Conservation (phyloP, 2,797 vertebrate genomes). For the Anas flavirostris region DNA sequence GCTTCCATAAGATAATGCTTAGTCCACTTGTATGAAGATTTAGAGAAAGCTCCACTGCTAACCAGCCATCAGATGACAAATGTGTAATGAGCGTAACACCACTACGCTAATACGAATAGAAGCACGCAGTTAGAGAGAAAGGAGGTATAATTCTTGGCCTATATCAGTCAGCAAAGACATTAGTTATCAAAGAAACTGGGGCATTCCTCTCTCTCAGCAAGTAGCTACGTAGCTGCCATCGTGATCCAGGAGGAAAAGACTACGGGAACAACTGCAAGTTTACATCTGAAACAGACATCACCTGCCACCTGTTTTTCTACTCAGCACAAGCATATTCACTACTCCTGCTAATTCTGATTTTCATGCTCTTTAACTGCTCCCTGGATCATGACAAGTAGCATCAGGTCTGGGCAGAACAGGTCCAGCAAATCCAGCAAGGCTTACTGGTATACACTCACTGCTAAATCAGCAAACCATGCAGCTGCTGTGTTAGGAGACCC, state of each 20-base stretch:
- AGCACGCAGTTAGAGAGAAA: neutral
- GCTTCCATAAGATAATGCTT: neutral
- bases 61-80: neutral
- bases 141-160: constrained; percentile 22
- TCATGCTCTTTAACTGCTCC: neutral
- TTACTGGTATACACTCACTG: neutral
- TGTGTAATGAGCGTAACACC: neutral
- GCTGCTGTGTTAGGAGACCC: neutral
- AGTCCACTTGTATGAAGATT: neutral
- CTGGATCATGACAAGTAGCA: neutral
- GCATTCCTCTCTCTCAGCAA: neutral
- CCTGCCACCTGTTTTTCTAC: neutral
- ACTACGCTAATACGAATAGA: neutral
- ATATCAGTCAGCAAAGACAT: constrained; percentile 24
- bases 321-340: neutral
- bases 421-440: constrained; percentile 6
- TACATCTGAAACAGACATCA: neutral
- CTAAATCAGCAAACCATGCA: constrained; percentile 26
- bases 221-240: neutral
- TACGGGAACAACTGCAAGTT: neutral
- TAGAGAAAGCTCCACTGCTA: neutral
- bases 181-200: constrained; percentile 39
- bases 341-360: neutral
- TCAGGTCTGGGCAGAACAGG: neutral
- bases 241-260: neutral